A percentile compares a stretch with the other conserved stretches of the same genome.
Evolutionary conservation across 2,888 invertebrate genomes (phyloP).

Genomic region (Microctonus hyperodae): DNA sequence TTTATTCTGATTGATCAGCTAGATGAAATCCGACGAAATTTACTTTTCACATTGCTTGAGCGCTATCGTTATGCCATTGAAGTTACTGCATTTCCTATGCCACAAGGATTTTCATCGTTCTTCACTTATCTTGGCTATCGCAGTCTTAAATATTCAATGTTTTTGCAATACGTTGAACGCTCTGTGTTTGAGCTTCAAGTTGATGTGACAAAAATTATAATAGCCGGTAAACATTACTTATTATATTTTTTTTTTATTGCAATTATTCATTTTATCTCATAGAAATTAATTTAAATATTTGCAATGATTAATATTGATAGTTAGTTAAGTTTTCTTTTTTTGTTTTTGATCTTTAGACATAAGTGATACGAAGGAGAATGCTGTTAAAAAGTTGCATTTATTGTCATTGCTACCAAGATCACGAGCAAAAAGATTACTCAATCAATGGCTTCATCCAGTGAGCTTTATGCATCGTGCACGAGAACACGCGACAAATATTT

Average conservation of each 20-base stretch:
- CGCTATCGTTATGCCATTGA: slow-evolving; percentile 82
- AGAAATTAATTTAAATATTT: too few relatives aligned
- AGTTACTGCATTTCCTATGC: slow-evolving; percentile 81
- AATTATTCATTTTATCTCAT: slow-evolving; percentile 17
- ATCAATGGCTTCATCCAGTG: slow-evolving; percentile 79
- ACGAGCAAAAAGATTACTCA: slow-evolving; percentile 78
- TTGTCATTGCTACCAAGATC: slow-evolving; percentile 79
- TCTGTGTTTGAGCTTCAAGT: slow-evolving; percentile 88
- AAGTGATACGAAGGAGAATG: slow-evolving; percentile 67
- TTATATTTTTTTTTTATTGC: slow-evolving; percentile 1
- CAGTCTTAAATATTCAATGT: slow-evolving; percentile 78
- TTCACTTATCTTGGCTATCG: slow-evolving; percentile 87
- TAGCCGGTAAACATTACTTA: slow-evolving; percentile 70
- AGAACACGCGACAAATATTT: slow-evolving; percentile 81
- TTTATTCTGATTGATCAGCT: slow-evolving; percentile 82
- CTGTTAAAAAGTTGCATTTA: slow-evolving; percentile 76
- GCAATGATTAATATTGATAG: too few relatives aligned
- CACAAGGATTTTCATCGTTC: slow-evolving; percentile 88
- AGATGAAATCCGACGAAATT: slow-evolving; percentile 72
- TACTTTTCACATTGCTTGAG: slow-evolving; percentile 81
- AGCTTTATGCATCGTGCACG: slow-evolving; percentile 80
- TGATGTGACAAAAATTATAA: slow-evolving; percentile 85
- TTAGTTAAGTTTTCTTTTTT: too few relatives aligned
- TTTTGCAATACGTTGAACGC: slow-evolving; percentile 83
- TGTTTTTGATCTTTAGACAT: slow-evolving; percentile 57